Percentiles rank a stretch among this genome's conserved stretches.
Conservation (phyloP, 2,888 invertebrate genomes). For the Lissonota sp. region DNA sequence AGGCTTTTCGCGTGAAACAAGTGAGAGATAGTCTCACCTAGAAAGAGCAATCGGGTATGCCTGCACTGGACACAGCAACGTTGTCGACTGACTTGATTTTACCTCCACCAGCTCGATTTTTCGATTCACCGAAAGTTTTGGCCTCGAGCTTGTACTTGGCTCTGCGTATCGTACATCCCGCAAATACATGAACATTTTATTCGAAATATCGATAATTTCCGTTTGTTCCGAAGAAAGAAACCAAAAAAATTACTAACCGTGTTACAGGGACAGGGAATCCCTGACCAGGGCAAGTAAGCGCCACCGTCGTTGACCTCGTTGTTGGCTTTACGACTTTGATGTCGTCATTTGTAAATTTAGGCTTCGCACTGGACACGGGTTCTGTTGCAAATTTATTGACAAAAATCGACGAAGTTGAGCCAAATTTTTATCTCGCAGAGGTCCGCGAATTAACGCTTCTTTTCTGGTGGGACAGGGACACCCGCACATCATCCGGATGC, state of each 20-base stretch:
- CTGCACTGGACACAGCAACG: conserved; percentile 90
- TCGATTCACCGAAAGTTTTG: conserved; percentile 79
- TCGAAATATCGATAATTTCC: conserved; percentile 15
- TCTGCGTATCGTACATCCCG: conserved; percentile 68
- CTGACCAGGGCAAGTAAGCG: conserved; percentile 85
- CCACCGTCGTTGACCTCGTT: conserved; percentile 78
- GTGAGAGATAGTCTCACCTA: conserved; percentile 72
- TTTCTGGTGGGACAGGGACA: conserved; percentile 38
- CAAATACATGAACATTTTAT: conserved; percentile 39
- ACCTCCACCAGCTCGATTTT: conserved; percentile 81
- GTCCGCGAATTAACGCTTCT: not conserved
- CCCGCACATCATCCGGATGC: conserved; percentile 1
- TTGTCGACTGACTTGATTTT: conserved; percentile 66
- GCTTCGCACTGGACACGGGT: conserved; percentile 89
- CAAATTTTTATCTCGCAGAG: conserved; percentile 20
- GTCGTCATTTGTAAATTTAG: conserved; percentile 87
- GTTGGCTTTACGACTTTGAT: conserved; percentile 81
- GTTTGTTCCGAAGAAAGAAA: too few relatives aligned
- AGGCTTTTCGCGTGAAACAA: too few relatives aligned
- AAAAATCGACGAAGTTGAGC: conserved; percentile 15
- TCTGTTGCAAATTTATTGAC: conserved; percentile 83
- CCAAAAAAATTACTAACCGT: conserved; percentile 75
- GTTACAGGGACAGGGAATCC: conserved; percentile 85
- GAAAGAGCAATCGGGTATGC: conserved; percentile 87
- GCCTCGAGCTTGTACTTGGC: conserved; percentile 80